Conservation (phyloP, 2,797 vertebrate species). For the Erpetoichthys calabaricus region DNA sequence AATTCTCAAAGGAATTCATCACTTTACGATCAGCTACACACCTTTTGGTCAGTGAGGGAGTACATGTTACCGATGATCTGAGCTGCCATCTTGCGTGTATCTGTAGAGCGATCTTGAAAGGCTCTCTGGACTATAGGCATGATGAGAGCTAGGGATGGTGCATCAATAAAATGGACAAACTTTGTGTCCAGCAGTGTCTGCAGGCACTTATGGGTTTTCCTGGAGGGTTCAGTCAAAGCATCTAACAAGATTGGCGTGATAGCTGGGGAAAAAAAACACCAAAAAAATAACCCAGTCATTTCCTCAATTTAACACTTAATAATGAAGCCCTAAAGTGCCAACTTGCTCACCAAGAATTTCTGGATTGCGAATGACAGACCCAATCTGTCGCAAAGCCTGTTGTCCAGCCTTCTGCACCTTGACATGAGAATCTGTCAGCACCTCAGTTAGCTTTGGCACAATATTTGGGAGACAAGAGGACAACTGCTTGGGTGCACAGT, state of each 20-base stretch:
- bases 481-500: constrained; percentile 90
- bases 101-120: constrained; percentile 93
- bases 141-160: constrained; percentile 89
- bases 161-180: constrained; percentile 96
- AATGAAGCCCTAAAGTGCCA: background rate
- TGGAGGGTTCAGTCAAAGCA: constrained; percentile 87
- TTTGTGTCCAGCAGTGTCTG: constrained; percentile 93
- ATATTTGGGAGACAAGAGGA: constrained; percentile 95
- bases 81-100: constrained; percentile 96
- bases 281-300: background rate
- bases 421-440: constrained; percentile 92
- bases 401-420: constrained; percentile 97
- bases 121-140: constrained; percentile 98
- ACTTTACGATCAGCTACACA: constrained; percentile 27
- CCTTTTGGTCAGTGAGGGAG: constrained; percentile 97
- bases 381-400: constrained; percentile 88
- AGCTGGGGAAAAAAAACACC: constrained; percentile 40
- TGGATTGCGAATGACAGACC: constrained; percentile 93
- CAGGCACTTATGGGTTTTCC: constrained; percentile 83
- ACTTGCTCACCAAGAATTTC: constrained; percentile 81
- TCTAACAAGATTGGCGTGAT: constrained; percentile 89
- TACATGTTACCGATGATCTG: constrained; percentile 99
- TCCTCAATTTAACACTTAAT: background rate
- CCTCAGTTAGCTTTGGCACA: constrained; percentile 92
- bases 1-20: constrained; percentile 14